Conservation (phyloP, 2,113 vertebrate genomes). For the Nannospalax galili region DNA sequence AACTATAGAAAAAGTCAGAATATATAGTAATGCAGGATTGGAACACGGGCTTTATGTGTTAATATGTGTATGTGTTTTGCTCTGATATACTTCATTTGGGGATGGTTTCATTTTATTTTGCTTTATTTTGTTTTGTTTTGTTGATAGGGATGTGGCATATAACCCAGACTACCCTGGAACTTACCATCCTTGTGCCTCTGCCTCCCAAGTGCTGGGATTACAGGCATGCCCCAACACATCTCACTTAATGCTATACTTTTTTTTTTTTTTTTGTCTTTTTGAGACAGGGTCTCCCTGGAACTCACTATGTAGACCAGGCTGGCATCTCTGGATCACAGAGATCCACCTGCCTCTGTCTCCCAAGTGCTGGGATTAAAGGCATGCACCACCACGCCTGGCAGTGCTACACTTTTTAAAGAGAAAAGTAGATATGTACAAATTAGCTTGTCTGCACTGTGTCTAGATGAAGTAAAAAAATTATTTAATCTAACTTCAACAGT, state of each 20-base stretch:
- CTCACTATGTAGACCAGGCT: too few relatives aligned
- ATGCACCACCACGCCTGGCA: too few relatives aligned
- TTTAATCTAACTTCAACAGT: slow-evolving; percentile 25
- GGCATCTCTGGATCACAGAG: too few relatives aligned
- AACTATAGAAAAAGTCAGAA: background rate
- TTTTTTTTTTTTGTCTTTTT: too few relatives aligned
- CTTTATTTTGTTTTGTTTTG: background rate
- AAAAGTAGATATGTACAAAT: slow-evolving; percentile 4
- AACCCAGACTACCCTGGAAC: background rate
- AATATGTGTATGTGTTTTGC: background rate
- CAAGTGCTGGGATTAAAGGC: too few relatives aligned
- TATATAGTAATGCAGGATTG: background rate
- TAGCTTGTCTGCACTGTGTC: background rate
- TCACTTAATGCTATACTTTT: background rate
- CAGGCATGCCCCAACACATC: too few relatives aligned
- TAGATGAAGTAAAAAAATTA: background rate
- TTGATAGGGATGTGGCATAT: background rate
- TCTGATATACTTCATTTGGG: background rate
- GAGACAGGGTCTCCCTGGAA: too few relatives aligned
- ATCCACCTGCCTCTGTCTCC: too few relatives aligned
- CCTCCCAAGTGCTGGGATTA: background rate
- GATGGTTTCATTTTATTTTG: too few relatives aligned
- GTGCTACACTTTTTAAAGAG: too few relatives aligned
- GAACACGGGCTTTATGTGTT: background rate
- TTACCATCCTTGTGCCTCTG: too few relatives aligned